A percentile compares a stretch with the other conserved stretches of the same genome.
phyloP scores from a whole-genome alignment of 2,113 vertebrate species.

The Pao palembangensis region DNA sequence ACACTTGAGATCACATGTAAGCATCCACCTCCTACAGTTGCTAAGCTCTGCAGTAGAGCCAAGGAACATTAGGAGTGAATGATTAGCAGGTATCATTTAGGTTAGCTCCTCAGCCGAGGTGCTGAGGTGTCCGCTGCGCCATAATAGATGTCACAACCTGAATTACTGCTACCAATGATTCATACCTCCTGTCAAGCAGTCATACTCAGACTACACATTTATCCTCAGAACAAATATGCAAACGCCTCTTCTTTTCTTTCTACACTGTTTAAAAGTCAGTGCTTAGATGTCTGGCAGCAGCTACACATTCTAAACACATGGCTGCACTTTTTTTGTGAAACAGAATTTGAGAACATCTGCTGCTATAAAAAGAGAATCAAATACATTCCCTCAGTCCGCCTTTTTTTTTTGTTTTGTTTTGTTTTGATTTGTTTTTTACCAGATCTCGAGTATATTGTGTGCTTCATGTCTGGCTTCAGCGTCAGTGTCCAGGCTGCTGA shows the following conservation, averaged over 20 bases:
- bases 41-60: conserved; percentile 38
- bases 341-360: conserved; percentile 43
- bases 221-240: conserved; percentile 6
- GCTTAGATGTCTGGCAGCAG: conserved; percentile 38
- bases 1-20: conserved; percentile 45
- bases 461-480: conserved; percentile 14
- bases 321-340: conserved; percentile 22
- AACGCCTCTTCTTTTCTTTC: conserved; percentile 20
- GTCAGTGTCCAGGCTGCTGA: conserved; percentile 34
- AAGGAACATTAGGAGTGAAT: conserved; percentile 56
- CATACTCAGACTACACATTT: conserved; percentile 9
- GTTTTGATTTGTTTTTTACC: too few species aligned
- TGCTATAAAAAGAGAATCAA: conserved; percentile 10
- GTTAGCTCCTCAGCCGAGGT: conserved; percentile 47
- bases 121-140: conserved; percentile 59
- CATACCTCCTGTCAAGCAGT: conserved; percentile 38
- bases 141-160: conserved; percentile 65
- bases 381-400: conserved; percentile 14
- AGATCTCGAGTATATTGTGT: conserved; percentile 20
- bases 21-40: conserved; percentile 49
- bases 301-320: conserved; percentile 51
- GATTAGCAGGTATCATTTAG: conserved; percentile 60
- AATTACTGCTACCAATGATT: conserved; percentile 64
- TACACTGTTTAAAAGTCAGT: conserved; percentile 21
- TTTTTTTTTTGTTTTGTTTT: too few species aligned